phyloP scores from a whole-genome alignment of 2,888 invertebrate species.

The Cyclophora punctaria region DNA sequence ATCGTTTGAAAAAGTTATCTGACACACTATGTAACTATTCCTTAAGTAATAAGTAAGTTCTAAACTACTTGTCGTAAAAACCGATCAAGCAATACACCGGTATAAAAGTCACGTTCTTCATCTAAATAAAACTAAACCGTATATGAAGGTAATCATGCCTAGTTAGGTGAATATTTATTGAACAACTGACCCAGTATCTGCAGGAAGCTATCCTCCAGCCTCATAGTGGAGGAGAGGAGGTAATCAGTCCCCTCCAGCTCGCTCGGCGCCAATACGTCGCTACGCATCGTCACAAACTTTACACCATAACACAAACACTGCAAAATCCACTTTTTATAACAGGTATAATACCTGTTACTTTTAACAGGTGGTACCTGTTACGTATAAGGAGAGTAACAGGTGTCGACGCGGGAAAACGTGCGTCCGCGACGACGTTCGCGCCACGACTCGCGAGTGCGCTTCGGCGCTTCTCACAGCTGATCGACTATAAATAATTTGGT shows the following conservation, averaged over 20 bases:
- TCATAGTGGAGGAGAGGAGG: conserved; percentile 77
- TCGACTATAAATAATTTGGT: conserved; percentile 70
- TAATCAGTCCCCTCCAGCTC: conserved; percentile 79
- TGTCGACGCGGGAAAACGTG: too few relatives aligned
- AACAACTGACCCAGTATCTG: conserved; percentile 76
- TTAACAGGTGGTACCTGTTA: too few relatives aligned
- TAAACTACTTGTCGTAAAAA: too few relatives aligned
- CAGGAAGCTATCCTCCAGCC: conserved; percentile 77
- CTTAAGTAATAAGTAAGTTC: too few relatives aligned
- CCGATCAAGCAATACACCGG: too few relatives aligned
- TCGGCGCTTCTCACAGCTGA: conserved; percentile 46
- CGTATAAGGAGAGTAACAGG: too few relatives aligned
- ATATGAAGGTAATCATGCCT: too few relatives aligned
- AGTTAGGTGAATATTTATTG: not conserved
- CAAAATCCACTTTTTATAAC: conserved; percentile 10
- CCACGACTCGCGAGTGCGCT: conserved; percentile 20
- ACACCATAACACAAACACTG: conserved; percentile 21
- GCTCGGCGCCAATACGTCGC: conserved; percentile 67
- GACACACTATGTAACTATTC: too few relatives aligned
- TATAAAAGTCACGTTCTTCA: too few relatives aligned
- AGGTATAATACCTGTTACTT: too few relatives aligned
- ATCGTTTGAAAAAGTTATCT: too few relatives aligned
- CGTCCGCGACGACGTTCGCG: not conserved
- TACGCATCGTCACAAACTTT: conserved; percentile 52
- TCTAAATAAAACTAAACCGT: too few relatives aligned